Base-by-base conservation (phyloP, 2,888 invertebrate genomes). In the Liopterus haemorrhoidalis region DNA sequence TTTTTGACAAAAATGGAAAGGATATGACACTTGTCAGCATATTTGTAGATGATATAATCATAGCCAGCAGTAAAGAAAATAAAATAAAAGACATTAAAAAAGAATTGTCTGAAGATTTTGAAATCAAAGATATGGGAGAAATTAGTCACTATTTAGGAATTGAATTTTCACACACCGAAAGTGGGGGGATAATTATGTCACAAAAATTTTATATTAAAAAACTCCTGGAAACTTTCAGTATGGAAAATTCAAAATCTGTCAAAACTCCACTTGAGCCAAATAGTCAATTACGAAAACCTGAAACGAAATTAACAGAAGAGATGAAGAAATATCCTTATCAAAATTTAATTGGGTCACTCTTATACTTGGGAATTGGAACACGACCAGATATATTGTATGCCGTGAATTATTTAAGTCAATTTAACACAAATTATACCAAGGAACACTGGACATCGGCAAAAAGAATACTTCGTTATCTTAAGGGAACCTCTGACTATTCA, bases 161-260 rank as follows among this genome's bases (percentile, higher is more conserved):
- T 12, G 32, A 31, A 15, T 12, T 31, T 24, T 4, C 8, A n/a
- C n/a, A n/a, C n/a, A n/a, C n/a, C n/a, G 14, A 11, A 25, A 25
- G 28, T 9, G 21, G 27, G 2, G 25, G 11, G 5, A 28, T 18
- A 12, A 37, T 49, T 1, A 9, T 49, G 19, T 38, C 43, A 9
- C 49, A 49, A 14, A 22, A 15, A 5, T 33, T 44, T 14, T 39
- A 39, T 27, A 38, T 48, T 8, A 19, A 32, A 2, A 40, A 48
- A 4, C 20, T 50, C n/a, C 31, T 50, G 5, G 2, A 22, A 5
- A 37, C 43, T 31, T 48, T 50, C 25, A 15, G 8, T 9, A 48
- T 50, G 50, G 14, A 18, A 6, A 20, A 44, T n/a, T n/a, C n/a
- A n/a, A n/a, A n/a, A n/a, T n/a, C n/a, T n/a, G n/a, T n/a, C n/a